phyloP scores from a whole-genome alignment of 2,888 invertebrate species.

The Andrena praecox region DNA sequence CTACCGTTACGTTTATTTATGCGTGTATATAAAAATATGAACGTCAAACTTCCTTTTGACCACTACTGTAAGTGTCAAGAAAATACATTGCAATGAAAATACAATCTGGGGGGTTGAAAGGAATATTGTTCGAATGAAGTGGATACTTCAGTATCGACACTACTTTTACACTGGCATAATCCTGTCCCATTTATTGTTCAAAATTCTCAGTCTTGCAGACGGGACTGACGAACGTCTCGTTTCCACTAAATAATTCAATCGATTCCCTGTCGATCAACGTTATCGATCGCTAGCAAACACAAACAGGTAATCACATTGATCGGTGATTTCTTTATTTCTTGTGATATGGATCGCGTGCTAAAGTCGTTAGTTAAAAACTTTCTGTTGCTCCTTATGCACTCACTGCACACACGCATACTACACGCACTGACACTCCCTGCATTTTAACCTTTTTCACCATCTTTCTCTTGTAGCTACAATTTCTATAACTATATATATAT shows the following conservation, averaged over 20 bases:
- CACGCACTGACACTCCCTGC: slow-evolving; percentile 1
- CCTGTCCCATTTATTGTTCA: background rate
- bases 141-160: background rate
- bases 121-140: background rate
- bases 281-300: slow-evolving; percentile 28
- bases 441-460: background rate
- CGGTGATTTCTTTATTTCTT: slow-evolving; percentile 38
- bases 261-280: slow-evolving; percentile 10
- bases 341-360: slow-evolving; percentile 53
- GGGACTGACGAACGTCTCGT: background rate
- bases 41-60: too few relatives aligned
- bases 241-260: background rate
- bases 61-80: too few relatives aligned
- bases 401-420: slow-evolving; percentile 6
- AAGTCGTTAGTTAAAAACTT: slow-evolving; percentile 57
- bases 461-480: slow-evolving; percentile 47
- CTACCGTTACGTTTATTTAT: too few relatives aligned
- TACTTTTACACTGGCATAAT: slow-evolving; percentile 3
- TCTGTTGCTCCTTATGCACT: slow-evolving; percentile 48
- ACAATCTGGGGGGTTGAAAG: background rate
- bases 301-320: slow-evolving; percentile 38
- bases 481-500: slow-evolving; percentile 65
- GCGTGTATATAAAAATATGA: too few relatives aligned
- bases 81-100: too few relatives aligned
- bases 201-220: background rate